Evolutionary conservation across 2,113 vertebrate genomes (phyloP).

Genomic region (Microcebus lehilahytsara): DNA sequence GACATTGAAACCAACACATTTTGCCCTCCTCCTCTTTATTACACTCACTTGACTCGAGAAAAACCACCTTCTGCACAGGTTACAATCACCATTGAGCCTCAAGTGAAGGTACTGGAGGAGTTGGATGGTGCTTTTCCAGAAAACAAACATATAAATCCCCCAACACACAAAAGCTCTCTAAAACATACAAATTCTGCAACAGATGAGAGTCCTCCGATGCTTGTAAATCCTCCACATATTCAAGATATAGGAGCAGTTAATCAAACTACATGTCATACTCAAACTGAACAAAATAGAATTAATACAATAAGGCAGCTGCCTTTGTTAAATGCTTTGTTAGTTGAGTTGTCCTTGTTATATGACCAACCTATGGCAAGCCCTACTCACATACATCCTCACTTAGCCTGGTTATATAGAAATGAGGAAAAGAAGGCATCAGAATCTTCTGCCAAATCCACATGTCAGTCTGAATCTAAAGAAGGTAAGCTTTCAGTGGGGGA

Average conservation of each 20-base stretch:
- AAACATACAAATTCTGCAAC: not conserved
- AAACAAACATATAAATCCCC: not conserved
- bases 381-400: constrained; percentile 72
- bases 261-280: not conserved
- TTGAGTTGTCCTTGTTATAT: constrained; percentile 89
- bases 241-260: not conserved
- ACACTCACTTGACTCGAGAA: constrained; percentile 75
- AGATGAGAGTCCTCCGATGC: not conserved
- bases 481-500: not conserved
- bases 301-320: constrained; percentile 85
- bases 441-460: not conserved
- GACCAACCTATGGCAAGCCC: constrained; percentile 73
- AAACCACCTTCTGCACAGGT: not conserved
- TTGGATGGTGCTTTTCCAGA: not conserved
- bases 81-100: constrained; percentile 26
- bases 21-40: constrained; percentile 91
- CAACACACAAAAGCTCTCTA: not conserved
- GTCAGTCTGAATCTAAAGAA: constrained; percentile 9
- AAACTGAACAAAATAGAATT: constrained; percentile 5
- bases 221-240: not conserved
- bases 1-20: constrained; percentile 79
- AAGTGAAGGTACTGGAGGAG: not conserved
- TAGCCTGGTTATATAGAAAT: constrained; percentile 82
- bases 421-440: not conserved
- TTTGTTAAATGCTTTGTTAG: constrained; percentile 89